A percentile compares a stretch with the other conserved stretches of the same genome.
Conservation (phyloP, 2,888 invertebrate genomes). For the Ellobium chinense region DNA sequence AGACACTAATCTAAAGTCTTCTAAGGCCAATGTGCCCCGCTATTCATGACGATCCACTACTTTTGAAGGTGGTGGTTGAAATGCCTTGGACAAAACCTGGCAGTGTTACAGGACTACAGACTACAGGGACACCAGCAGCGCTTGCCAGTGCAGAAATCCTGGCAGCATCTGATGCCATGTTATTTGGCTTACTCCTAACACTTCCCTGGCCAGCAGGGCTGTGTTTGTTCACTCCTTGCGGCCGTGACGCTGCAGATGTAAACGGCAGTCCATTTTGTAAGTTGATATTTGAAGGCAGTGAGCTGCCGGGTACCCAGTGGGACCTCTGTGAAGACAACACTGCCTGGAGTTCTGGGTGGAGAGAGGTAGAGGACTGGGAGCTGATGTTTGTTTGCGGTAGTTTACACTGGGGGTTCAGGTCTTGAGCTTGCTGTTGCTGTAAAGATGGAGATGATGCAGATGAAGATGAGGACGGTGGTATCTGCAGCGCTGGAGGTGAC, state of each 20-base stretch:
- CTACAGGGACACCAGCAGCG: constrained; percentile 40
- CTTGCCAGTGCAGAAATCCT: constrained; percentile 34
- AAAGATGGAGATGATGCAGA: background rate
- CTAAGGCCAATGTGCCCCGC: no score
- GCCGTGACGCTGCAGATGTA: constrained; percentile 3
- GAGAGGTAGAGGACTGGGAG: constrained; percentile 18
- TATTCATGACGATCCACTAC: constrained; percentile 34
- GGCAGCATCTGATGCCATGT: constrained; percentile 30
- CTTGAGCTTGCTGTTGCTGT: background rate
- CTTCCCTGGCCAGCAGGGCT: constrained; percentile 40
- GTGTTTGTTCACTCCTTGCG: background rate
- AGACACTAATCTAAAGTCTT: no score
- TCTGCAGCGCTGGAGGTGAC: constrained; percentile 21
- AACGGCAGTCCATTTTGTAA: constrained; percentile 42
- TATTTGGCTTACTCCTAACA: constrained; percentile 24
- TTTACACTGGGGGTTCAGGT: background rate
- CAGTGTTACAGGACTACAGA: constrained; percentile 38
- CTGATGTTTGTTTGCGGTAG: constrained; percentile 1
- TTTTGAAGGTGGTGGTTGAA: constrained; percentile 38
- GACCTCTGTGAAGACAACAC: background rate
- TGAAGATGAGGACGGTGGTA: constrained; percentile 23
- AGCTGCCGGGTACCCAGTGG: background rate
- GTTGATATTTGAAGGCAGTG: background rate
- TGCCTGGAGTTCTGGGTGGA: constrained; percentile 20
- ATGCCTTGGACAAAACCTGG: constrained; percentile 32